A percentile compares a stretch with the other conserved stretches of the same genome.
Evolutionary conservation across 92 coral and sea anemone genomes (phyloP).

Genomic region (Parazoanthus atlanticus): DNA sequence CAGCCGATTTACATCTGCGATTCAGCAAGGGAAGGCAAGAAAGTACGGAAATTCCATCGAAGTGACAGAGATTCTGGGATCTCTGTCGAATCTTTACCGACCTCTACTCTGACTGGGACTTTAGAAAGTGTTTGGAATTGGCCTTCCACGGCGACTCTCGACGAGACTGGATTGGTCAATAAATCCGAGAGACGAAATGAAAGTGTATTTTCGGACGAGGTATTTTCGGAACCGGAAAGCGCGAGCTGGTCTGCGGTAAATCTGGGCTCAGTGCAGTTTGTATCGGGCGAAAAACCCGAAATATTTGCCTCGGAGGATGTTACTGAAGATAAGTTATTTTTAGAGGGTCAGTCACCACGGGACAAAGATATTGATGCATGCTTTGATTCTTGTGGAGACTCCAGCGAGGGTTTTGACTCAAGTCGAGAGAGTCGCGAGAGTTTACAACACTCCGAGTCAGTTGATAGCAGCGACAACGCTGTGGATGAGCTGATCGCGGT

Average conservation of each 20-base stretch:
- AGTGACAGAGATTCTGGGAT: slow-evolving; percentile 46
- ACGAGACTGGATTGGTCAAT: background rate
- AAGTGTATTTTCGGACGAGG: slow-evolving; percentile 27
- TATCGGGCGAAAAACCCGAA: slow-evolving; percentile 11
- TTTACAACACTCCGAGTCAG: background rate
- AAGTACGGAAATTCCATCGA: slow-evolving; percentile 10
- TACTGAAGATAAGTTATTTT: background rate
- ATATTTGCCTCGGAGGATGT: background rate
- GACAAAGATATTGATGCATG: background rate
- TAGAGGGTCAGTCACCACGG: slow-evolving; percentile 24
- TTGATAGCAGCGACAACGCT: slow-evolving; percentile 29
- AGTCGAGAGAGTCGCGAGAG: background rate
- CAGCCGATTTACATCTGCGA: background rate
- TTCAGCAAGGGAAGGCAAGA: background rate
- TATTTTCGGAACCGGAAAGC: slow-evolving; percentile 25
- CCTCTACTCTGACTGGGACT: slow-evolving; percentile 4
- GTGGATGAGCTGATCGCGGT: slow-evolving; percentile 28
- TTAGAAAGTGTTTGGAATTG: slow-evolving; percentile 29
- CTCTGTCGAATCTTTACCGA: slow-evolving; percentile 13
- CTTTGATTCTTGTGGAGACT: background rate
- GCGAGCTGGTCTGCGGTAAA: background rate
- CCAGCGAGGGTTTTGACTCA: background rate
- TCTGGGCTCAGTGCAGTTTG: slow-evolving; percentile 8
- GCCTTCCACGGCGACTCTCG: background rate
- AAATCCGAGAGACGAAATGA: background rate